Evolutionary conservation across 35 echinoderm and acorn worm genomes (phyloP).

Genomic region (Chiridota heheva): DNA sequence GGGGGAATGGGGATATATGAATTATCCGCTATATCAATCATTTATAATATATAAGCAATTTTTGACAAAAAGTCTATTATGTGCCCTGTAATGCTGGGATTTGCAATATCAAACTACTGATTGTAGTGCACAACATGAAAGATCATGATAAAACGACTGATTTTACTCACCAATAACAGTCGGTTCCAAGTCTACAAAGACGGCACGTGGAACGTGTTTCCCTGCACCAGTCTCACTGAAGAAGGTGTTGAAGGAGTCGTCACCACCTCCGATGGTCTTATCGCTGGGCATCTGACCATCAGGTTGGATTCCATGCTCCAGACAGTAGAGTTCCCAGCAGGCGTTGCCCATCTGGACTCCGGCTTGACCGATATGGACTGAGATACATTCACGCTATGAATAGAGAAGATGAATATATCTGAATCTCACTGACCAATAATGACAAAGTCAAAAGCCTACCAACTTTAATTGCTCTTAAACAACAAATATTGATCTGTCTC

Average conservation of each 20-base stretch:
- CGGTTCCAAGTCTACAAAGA: conserved; percentile 32
- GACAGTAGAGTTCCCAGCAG: conserved; percentile 38
- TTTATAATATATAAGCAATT: too few relatives aligned
- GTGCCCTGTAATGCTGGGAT: too few relatives aligned
- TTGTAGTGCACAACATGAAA: too few relatives aligned
- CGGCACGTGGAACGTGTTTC: conserved; percentile 31
- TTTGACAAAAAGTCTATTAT: too few relatives aligned
- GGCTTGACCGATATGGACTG: conserved; percentile 28
- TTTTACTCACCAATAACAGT: conserved; percentile 38
- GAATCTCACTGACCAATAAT: too few relatives aligned
- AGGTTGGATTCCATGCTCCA: conserved; percentile 23
- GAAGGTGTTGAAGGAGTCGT: conserved; percentile 42
- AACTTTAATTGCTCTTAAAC: too few relatives aligned
- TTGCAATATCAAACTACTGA: too few relatives aligned
- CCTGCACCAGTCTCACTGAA: conserved; percentile 37
- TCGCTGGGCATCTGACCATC: conserved; percentile 15
- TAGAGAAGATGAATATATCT: neutral
- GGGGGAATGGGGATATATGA: too few relatives aligned
- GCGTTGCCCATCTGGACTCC: conserved; percentile 37
- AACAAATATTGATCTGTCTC: too few relatives aligned
- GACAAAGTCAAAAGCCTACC: too few relatives aligned
- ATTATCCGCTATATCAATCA: too few relatives aligned
- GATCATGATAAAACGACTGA: too few relatives aligned
- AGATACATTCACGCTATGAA: conserved; percentile 39
- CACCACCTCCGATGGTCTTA: conserved; percentile 29